phyloP scores from a whole-genome alignment of 2,888 invertebrate species.

The Cerastoderma edule region DNA sequence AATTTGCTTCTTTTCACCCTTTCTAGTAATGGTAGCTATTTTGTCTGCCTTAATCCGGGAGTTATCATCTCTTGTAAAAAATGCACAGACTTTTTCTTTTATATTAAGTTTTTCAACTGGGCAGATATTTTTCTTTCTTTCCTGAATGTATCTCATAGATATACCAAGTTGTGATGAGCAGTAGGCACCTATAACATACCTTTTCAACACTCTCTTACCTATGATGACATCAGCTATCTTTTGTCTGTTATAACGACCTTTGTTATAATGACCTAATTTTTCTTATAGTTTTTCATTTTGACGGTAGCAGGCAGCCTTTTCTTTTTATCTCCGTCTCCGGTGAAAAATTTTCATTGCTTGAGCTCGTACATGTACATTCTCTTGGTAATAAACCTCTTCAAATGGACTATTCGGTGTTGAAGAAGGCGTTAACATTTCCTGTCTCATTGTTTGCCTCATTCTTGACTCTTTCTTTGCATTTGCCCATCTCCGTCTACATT shows the following conservation, averaged over 20 bases:
- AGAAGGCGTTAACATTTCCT: conserved; percentile 5
- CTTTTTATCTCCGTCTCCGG: neutral
- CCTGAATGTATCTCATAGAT: conserved; percentile 8
- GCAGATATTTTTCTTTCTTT: neutral
- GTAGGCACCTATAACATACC: conserved; percentile 6
- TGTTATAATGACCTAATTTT: too few species aligned
- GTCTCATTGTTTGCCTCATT: neutral
- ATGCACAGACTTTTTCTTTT: conserved; percentile 29
- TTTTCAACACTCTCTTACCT: conserved; percentile 1
- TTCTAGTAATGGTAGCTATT: conserved; percentile 40
- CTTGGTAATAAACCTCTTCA: neutral
- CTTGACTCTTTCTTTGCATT: conserved; percentile 12
- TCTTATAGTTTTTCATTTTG: neutral
- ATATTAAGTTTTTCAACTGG: neutral
- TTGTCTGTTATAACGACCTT: too few species aligned
- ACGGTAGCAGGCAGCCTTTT: conserved; percentile 10
- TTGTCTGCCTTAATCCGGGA: conserved; percentile 49
- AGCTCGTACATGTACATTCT: neutral
- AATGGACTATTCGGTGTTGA: neutral
- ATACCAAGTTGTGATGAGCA: conserved; percentile 2
- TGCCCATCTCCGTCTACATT: conserved; percentile 15
- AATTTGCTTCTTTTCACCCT: conserved; percentile 39
- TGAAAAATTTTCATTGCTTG: conserved; percentile 10
- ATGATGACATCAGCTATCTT: neutral
- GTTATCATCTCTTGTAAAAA: conserved; percentile 55